Percentiles rank a stretch among this genome's conserved stretches.
phyloP scores from a whole-genome alignment of 2,113 vertebrate genomes.

The Phasianus colchicus region DNA sequence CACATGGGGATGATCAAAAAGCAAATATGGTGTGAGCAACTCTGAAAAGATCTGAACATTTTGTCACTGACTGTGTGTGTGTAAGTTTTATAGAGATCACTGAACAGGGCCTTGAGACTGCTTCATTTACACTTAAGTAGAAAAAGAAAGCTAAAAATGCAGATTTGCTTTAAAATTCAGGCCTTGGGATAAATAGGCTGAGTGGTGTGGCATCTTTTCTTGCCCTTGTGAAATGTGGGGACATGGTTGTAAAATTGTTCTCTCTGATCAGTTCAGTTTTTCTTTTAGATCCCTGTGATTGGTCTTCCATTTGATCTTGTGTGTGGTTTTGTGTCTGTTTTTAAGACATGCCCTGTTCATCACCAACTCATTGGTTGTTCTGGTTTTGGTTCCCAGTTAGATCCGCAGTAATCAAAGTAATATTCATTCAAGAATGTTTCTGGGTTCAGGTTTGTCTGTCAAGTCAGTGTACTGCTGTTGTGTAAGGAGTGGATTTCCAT shows the following conservation, averaged over 20 bases:
- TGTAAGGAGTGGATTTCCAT: slow-evolving; percentile 13
- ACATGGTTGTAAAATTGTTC: neutral
- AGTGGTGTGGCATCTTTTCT: neutral
- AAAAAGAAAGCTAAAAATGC: neutral
- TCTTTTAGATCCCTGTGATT: neutral
- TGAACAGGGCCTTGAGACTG: neutral
- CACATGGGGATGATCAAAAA: neutral
- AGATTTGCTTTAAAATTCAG: neutral
- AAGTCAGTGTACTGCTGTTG: neutral
- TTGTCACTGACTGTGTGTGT: neutral
- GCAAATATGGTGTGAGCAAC: neutral
- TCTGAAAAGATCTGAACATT: neutral
- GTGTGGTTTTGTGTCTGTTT: neutral
- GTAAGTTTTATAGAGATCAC: neutral
- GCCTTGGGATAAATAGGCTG: neutral
- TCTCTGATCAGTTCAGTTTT: neutral
- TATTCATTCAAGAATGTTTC: neutral
- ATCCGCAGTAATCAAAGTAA: neutral
- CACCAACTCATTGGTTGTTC: neutral
- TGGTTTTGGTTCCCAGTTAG: neutral
- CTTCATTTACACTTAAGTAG: neutral
- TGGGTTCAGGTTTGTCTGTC: neutral
- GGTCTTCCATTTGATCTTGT: neutral
- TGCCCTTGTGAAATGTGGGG: neutral
- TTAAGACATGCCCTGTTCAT: neutral